Evolutionary conservation across 2,113 vertebrate genomes (phyloP), one percentile per base, ranked within the genome.

Genomic region (Thamnaconus septentrionalis): DNA sequence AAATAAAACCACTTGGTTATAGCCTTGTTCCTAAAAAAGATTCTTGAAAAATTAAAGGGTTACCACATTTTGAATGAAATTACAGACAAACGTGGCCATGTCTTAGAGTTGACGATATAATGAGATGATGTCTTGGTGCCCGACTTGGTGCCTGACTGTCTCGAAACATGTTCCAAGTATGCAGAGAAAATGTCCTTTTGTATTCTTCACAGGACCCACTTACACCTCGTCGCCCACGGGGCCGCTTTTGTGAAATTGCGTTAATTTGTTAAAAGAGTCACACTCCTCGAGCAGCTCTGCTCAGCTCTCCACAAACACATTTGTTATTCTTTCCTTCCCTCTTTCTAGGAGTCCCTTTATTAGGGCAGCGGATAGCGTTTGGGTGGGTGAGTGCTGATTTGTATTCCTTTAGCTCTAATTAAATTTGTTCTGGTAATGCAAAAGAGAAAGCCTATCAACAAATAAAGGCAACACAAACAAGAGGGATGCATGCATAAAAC

Each of bases 381-480:
- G 81, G 18, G 79, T 75, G 79, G 77, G 73, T 71, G 75, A 84
- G 76, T 59, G 61, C 72, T 82, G 81, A 85, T 85, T 87, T 86
- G 80, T 81, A 85, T 89, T 86, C 81, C 80, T 75, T 69, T 64
- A 65, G 56, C 80, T 78, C 81, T 87, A 83, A 91, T 88, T 87
- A 83, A 85, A 89, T 89, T 86, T 83, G 78, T 69, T 78, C 71
- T 77, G 61, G 75, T 81, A 85, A 88, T 82, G 85, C 76, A 85
- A 85, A 85, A 79, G 67, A 82, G 71, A 87, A 81, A 79, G 75
- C 59, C 69, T 69, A 80, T 83, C 75, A 82, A 83, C 81, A 85
- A 81, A 87, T 76, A 84, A 80, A 62, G 56, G 61, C 72, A 81
- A 81, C 77, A 82, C 68, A 84, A 84, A 85, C 76, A 85, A 82